Conservation (phyloP, 2,113 vertebrate genomes). For the human (Homo sapiens) region GRCh38 chr19:58347501-58348000, state of each 20-base stretch:
- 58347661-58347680: neutral
- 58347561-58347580: slow-evolving; percentile 38
- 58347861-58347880: too few species aligned
- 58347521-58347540: neutral
- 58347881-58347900: neutral
- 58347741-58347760: neutral
- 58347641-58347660: neutral
- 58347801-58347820: too few species aligned
- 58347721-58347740: neutral
- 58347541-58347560: fast-evolving
- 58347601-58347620: slow-evolving; percentile 12
- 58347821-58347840: too few species aligned
- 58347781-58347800: neutral
- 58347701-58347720: neutral
- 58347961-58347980: too few species aligned
- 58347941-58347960: neutral
- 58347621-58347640: neutral
- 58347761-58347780: neutral
- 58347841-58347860: too few species aligned
- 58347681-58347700: neutral
- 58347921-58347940: neutral
- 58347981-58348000: too few species aligned
- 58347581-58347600: neutral
- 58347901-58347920: neutral
- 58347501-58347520: fast-evolving